phyloP scores from a whole-genome alignment of 1,140 invertebrate genomes.

The Drosophila kanapiae region DNA sequence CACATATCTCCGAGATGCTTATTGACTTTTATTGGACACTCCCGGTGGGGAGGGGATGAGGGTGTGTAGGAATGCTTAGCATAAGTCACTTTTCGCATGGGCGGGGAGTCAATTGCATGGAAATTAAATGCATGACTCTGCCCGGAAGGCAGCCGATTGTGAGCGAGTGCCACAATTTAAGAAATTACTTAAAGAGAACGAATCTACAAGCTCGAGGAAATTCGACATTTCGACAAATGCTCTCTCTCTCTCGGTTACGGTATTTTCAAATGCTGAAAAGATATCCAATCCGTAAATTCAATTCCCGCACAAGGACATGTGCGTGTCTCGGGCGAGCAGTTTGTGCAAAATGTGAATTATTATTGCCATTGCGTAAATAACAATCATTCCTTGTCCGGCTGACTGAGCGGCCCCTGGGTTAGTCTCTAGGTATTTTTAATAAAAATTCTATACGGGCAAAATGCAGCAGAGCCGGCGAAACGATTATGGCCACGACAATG shows the following conservation, averaged over 20 bases:
- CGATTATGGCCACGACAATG: constrained; percentile 28
- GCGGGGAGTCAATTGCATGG: constrained; percentile 46
- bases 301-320: constrained; percentile 42
- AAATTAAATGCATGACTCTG: constrained; percentile 47
- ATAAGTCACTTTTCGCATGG: constrained; percentile 37
- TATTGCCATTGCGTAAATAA: constrained; percentile 84
- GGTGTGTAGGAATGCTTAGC: constrained; percentile 35
- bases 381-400: constrained; percentile 73
- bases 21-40: constrained; percentile 80
- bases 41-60: constrained; percentile 37
- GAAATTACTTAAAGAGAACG: constrained; percentile 1
- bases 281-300: constrained; percentile 78
- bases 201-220: background rate
- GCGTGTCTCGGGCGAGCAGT: constrained; percentile 27
- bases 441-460: constrained; percentile 57
- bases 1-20: constrained; percentile 75
- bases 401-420: constrained; percentile 15
- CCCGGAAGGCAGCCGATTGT: constrained; percentile 1
- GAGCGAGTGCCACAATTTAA: constrained; percentile 23
- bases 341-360: constrained; percentile 72
- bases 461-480: constrained; percentile 19
- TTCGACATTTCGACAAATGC: constrained; percentile 19
- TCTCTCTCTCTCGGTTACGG: constrained; percentile 44
- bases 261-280: constrained; percentile 62
- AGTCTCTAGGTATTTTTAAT: constrained; percentile 69